Base-by-base conservation (phyloP, 1,140 invertebrate species). In the Ylistrum balloti region DNA sequence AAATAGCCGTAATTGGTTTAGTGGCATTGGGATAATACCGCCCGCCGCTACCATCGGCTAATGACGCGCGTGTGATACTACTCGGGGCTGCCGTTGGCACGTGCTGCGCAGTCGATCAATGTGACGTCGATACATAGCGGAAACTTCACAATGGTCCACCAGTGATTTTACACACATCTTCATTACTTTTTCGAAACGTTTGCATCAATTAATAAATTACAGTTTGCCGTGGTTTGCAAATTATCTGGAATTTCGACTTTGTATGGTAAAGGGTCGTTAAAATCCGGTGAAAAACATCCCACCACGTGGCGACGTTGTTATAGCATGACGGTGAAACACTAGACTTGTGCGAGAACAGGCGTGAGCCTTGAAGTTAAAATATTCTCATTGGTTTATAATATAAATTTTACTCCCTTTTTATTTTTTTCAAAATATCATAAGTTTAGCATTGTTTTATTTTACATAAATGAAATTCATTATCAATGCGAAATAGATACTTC, bases 1-100 rank as follows among this genome's bases (percentile, higher is more conserved):
- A 90, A 90, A 90, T 86, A 38, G 87, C 32, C 35, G 33, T 88
- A 88, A 90, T 88, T 85, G 90, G 87, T 90, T 90, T 87, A 45
- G 35, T 86, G 41, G 86, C 86, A 87, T 33, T 9, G 41, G 9
- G 56, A 28, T 74, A 74, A 74, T 74, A 74, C 56, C 56, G 56
- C 56, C 56, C 56, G 56, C 28, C n/a, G 56, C 56, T 74, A 74
- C 56, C 56, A 74, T n/a, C 56, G 56, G 56, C 56, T 74, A 74
- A 74, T 74, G 56, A 74, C 56, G 56, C 56, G 56, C 56, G 56
- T 74, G 56, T 28, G 56, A 74, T 74, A 74, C 56, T 74, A 74
- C 56, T 74, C 56, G 56, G 56, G 22, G 56, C 56, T 74, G 56
- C 56, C n/a, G 56, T 74, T 11, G 56, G 56, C 56, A 74, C 56